Evolutionary conservation across 2,888 invertebrate genomes (phyloP).

Genomic region (Clistopyga incitator): DNA sequence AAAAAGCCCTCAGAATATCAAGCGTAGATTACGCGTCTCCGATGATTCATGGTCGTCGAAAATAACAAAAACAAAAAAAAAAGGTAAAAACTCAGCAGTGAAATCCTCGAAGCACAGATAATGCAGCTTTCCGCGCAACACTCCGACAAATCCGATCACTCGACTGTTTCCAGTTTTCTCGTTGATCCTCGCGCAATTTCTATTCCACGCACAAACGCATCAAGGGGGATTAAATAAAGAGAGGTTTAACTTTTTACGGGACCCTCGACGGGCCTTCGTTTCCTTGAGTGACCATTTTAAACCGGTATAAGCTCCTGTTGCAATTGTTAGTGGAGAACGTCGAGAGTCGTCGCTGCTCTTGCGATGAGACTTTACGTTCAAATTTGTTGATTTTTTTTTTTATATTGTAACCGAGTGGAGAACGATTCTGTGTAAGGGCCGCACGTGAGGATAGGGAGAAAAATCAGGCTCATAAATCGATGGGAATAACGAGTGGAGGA

Average conservation of each 20-base stretch:
- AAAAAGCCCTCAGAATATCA: constrained; percentile 39
- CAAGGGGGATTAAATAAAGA: constrained; percentile 39
- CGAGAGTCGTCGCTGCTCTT: constrained; percentile 5
- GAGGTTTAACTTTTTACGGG: constrained; percentile 40
- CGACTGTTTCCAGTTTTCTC: constrained; percentile 51
- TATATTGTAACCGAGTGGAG: constrained; percentile 6
- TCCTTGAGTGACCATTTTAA: background rate
- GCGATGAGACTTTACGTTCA: constrained; percentile 2
- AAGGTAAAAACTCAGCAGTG: constrained; percentile 9
- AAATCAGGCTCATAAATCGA: constrained; percentile 28
- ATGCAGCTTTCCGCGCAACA: constrained; percentile 42
- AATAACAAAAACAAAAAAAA: constrained; percentile 12
- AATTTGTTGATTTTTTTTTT: no score
- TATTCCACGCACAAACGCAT: background rate
- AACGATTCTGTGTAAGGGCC: constrained; percentile 2
- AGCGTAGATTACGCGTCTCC: constrained; percentile 39
- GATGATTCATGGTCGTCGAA: constrained; percentile 35
- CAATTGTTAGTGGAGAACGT: constrained; percentile 4
- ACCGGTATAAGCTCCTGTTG: background rate
- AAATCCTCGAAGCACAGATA: constrained; percentile 1
- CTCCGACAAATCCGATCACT: constrained; percentile 51
- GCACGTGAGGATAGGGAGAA: background rate
- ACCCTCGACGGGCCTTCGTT: background rate
- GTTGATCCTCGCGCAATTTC: constrained; percentile 21
- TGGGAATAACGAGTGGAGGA: constrained; percentile 38